A percentile compares a stretch with the other conserved stretches of the same genome.
Evolutionary conservation across 2,888 invertebrate species (phyloP).

Genomic region (Oxytorus armatus): DNA sequence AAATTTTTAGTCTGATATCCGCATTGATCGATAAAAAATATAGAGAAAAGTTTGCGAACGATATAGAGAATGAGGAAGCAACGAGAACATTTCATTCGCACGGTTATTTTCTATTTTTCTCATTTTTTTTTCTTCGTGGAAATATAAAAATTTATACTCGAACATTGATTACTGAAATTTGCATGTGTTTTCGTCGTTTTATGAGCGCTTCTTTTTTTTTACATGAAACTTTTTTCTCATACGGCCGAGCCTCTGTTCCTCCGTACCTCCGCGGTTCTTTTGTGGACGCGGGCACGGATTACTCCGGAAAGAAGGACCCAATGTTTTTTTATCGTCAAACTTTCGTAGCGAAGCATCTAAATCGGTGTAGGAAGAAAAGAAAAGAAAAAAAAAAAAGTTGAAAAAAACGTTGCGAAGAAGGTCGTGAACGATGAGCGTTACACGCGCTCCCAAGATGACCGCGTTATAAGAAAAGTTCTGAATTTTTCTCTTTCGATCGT

Average conservation of each 20-base stretch:
- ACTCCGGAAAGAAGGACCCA: conserved; percentile 21
- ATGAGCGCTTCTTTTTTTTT: conserved; percentile 1
- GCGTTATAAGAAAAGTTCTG: conserved; percentile 62
- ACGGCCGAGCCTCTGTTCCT: no score
- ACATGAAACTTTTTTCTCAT: conserved; percentile 16
- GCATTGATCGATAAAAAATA: no score
- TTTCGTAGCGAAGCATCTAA: conserved; percentile 48
- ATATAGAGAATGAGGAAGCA: no score
- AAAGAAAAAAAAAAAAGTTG: conserved; percentile 10
- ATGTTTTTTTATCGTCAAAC: conserved; percentile 60
- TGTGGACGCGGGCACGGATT: conserved; percentile 13
- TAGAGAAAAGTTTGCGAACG: neutral
- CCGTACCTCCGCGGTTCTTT: neutral
- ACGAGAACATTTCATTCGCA: no score
- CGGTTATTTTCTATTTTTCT: no score
- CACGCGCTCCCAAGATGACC: conserved; percentile 25
- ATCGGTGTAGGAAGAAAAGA: conserved; percentile 12
- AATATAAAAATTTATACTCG: conserved; percentile 31
- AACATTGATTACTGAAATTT: conserved; percentile 39
- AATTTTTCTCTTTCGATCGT: neutral
- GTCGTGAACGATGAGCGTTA: conserved; percentile 51
- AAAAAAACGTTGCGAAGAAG: conserved; percentile 30
- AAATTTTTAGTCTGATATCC: neutral
- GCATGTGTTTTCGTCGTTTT: neutral
- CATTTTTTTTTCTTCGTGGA: neutral